phyloP scores from a whole-genome alignment of 2,888 invertebrate species.

The Dryococelus australis region DNA sequence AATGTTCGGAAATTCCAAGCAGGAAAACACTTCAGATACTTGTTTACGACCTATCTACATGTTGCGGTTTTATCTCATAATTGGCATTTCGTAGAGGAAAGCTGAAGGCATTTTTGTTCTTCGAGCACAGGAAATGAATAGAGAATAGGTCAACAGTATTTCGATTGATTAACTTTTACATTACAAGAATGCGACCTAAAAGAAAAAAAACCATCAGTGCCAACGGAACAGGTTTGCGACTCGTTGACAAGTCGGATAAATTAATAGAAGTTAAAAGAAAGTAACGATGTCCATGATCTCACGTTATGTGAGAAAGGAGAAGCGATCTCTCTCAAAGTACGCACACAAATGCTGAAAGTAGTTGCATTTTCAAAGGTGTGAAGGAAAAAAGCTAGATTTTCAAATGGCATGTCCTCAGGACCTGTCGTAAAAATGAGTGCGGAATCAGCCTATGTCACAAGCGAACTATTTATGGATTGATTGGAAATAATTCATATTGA shows the following conservation, averaged over 20 bases:
- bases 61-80: not conserved
- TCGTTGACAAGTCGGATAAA: slow-evolving; percentile 42
- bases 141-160: slow-evolving; percentile 13
- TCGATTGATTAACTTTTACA: slow-evolving; percentile 5
- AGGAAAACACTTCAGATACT: slow-evolving; percentile 1
- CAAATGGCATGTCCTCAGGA: slow-evolving; percentile 43
- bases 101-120: not conserved
- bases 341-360: slow-evolving; percentile 26
- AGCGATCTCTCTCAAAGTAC: slow-evolving; percentile 46
- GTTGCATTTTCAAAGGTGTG: slow-evolving; percentile 50
- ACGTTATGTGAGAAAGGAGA: slow-evolving; percentile 52
- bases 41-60: not conserved
- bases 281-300: slow-evolving; percentile 44
- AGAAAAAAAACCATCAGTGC: slow-evolving; percentile 48
- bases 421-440: slow-evolving; percentile 42
- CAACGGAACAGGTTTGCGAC: slow-evolving; percentile 47
- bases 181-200: slow-evolving; percentile 42
- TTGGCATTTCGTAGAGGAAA: not conserved
- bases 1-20: slow-evolving; percentile 24
- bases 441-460: slow-evolving; percentile 27
- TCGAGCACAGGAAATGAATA: not conserved
- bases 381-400: slow-evolving; percentile 49
- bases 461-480: slow-evolving; percentile 49
- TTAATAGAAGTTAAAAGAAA: slow-evolving; percentile 19
- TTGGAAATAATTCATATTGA: slow-evolving; percentile 51